Conservation (phyloP, 2,888 invertebrate species). For the Enchytraeus crypticus region DNA sequence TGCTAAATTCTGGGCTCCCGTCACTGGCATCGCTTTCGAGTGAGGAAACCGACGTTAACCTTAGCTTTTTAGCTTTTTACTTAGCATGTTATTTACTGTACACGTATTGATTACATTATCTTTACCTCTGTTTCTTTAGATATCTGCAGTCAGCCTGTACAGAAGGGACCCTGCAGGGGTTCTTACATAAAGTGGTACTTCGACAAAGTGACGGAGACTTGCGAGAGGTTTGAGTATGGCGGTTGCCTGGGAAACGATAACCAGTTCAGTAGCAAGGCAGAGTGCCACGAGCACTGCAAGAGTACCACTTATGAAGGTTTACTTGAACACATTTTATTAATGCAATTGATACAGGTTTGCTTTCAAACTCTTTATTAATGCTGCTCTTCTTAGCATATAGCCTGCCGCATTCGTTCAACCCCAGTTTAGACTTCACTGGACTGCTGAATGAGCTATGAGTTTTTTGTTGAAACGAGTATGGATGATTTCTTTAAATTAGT, state of each 20-base stretch:
- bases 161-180: conserved; percentile 30
- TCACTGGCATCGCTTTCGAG: too few relatives aligned
- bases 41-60: too few relatives aligned
- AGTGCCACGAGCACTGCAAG: conserved; percentile 18
- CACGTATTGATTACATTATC: too few relatives aligned
- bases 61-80: too few relatives aligned
- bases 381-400: neutral
- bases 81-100: too few relatives aligned
- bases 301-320: conserved; percentile 1
- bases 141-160: conserved; percentile 32
- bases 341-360: neutral
- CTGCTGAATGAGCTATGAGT: neutral
- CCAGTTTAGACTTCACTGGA: neutral
- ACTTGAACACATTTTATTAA: neutral
- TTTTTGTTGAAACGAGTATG: too few relatives aligned
- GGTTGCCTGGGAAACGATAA: conserved; percentile 26
- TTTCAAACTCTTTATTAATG: neutral
- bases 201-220: conserved; percentile 19
- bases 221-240: conserved; percentile 24
- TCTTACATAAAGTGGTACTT: conserved; percentile 25
- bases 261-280: conserved; percentile 17
- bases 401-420: neutral
- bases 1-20: too few relatives aligned
- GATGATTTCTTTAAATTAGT: too few relatives aligned
- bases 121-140: too few relatives aligned